Evolutionary conservation across 2,888 invertebrate species (phyloP).

Genomic region (Sabellastarte sp.): DNA sequence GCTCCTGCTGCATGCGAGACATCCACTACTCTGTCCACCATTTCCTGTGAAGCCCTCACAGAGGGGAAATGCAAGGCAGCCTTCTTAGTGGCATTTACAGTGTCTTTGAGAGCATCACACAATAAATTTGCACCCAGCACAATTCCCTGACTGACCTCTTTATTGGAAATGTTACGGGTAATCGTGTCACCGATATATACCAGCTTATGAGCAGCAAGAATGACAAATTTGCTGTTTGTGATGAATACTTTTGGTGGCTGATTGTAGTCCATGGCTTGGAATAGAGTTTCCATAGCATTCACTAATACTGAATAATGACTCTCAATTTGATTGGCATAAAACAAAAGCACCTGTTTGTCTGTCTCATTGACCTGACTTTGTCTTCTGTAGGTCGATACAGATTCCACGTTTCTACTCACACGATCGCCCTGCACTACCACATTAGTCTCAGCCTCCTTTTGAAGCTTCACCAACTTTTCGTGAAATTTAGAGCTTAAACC

Average conservation of each 20-base stretch:
- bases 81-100: slow-evolving; percentile 83
- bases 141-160: slow-evolving; percentile 69
- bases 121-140: slow-evolving; percentile 51
- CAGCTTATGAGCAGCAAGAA: slow-evolving; percentile 87
- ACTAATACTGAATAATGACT: slow-evolving; percentile 77
- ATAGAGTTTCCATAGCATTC: slow-evolving; percentile 87
- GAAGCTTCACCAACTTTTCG: slow-evolving; percentile 14
- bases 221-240: slow-evolving; percentile 90
- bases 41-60: slow-evolving; percentile 84
- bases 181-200: slow-evolving; percentile 94
- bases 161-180: slow-evolving; percentile 77
- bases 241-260: slow-evolving; percentile 90
- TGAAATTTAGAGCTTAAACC: slow-evolving; percentile 17
- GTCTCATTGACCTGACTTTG: slow-evolving; percentile 57
- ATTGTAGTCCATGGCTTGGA: slow-evolving; percentile 84
- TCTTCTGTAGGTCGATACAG: background rate
- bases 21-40: slow-evolving; percentile 87
- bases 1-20: slow-evolving; percentile 82
- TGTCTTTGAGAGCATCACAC: slow-evolving; percentile 61
- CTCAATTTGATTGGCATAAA: slow-evolving; percentile 84
- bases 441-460: slow-evolving; percentile 8
- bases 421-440: slow-evolving; percentile 5
- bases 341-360: slow-evolving; percentile 80
- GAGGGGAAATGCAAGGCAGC: slow-evolving; percentile 91
- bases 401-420: background rate